phyloP scores from a whole-genome alignment of 2,113 vertebrate genomes.

The Microtus montanus region DNA sequence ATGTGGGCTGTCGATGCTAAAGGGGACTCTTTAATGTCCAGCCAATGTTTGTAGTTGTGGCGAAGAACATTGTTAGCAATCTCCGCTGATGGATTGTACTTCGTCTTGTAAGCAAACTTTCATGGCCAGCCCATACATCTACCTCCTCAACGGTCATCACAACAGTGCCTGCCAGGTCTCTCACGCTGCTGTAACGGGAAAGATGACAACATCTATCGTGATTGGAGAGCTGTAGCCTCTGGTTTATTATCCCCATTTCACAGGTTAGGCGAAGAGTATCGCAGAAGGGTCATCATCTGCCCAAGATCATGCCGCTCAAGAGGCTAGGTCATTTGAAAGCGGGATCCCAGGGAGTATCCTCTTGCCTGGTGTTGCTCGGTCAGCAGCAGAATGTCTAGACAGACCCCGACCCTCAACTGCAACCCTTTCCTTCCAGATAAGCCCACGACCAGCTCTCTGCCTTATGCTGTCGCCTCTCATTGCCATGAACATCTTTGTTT shows the following conservation, averaged over 20 bases:
- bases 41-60: conserved; percentile 34
- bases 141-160: neutral
- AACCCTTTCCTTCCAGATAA: neutral
- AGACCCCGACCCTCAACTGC: neutral
- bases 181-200: neutral
- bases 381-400: neutral
- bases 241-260: neutral
- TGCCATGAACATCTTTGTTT: neutral
- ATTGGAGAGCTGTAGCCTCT: neutral
- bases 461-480: accelerated
- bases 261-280: neutral
- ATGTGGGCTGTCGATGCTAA: neutral
- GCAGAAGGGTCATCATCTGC: neutral
- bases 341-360: accelerated
- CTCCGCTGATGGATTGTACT: neutral
- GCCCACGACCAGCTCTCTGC: neutral
- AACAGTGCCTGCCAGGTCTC: neutral
- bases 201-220: neutral
- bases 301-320: neutral
- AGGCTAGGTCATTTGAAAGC: neutral
- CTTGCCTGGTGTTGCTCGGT: neutral
- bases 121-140: neutral
- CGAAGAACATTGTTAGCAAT: conserved; percentile 32
- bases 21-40: conserved; percentile 48
- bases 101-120: conserved; percentile 21